Evolutionary conservation across 2,888 invertebrate genomes (phyloP).

Genomic region (Drosophila maculinotata): DNA sequence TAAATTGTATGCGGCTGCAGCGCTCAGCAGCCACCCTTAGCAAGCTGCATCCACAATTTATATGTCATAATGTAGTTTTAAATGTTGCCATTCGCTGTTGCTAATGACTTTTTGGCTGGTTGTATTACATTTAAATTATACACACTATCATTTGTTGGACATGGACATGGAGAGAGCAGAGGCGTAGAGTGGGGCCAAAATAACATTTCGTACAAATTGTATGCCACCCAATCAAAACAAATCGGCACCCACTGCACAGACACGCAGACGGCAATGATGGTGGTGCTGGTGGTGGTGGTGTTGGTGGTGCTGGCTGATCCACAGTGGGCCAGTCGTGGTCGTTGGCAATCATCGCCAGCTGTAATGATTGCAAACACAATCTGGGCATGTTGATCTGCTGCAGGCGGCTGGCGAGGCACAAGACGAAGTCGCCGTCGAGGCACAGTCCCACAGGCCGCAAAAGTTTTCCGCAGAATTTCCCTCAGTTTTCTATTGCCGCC

Average conservation of each 20-base stretch:
- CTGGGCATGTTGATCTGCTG: constrained; percentile 74
- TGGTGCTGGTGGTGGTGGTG: constrained; percentile 25
- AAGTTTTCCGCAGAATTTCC: constrained; percentile 77
- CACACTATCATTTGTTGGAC: constrained; percentile 39
- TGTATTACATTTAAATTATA: constrained; percentile 46
- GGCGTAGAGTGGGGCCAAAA: neutral
- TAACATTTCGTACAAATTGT: constrained; percentile 63
- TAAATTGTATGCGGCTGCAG: constrained; percentile 29
- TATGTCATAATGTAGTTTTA: constrained; percentile 70
- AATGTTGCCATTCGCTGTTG: constrained; percentile 49
- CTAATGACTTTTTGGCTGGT: constrained; percentile 46
- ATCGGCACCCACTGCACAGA: constrained; percentile 52
- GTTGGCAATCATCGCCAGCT: constrained; percentile 69
- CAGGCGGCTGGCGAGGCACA: constrained; percentile 31
- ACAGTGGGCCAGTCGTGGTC: constrained; percentile 65
- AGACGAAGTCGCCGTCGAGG: constrained; percentile 22
- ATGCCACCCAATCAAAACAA: constrained; percentile 60
- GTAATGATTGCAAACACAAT: constrained; percentile 80
- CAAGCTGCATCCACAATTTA: constrained; percentile 32
- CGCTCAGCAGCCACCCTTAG: neutral
- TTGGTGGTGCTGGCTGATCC: constrained; percentile 32
- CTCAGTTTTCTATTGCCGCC: constrained; percentile 57
- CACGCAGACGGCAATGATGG: constrained; percentile 37
- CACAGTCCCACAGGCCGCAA: constrained; percentile 38
- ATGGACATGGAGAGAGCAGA: too few relatives aligned